Evolutionary conservation across 2,797 vertebrate genomes (phyloP).

Genomic region (Muscicapa comitata): DNA sequence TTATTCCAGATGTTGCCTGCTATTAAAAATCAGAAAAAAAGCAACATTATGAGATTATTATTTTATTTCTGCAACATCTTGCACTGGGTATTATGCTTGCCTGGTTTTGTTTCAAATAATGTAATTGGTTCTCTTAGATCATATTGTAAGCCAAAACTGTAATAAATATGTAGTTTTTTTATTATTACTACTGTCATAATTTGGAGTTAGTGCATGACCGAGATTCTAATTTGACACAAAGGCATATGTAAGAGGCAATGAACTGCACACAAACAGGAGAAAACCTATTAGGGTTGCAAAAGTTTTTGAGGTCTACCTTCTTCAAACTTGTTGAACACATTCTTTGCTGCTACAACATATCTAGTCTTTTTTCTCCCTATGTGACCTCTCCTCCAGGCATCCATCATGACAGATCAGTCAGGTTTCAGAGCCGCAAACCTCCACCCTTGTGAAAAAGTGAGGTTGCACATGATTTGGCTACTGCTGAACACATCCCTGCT

Average conservation of each 20-base stretch:
- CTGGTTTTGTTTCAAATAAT: not conserved
- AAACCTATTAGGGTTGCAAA: not conserved
- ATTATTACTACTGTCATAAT: not conserved
- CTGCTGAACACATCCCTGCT: not conserved
- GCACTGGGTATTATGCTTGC: not conserved
- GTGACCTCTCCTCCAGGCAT: not conserved
- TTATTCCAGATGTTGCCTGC: conserved; percentile 69
- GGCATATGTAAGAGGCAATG: not conserved
- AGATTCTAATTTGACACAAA: not conserved
- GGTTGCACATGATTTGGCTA: not conserved
- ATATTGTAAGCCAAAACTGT: not conserved
- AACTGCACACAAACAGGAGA: not conserved
- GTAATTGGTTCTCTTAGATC: not conserved
- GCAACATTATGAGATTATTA: conserved; percentile 3
- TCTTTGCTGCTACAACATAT: not conserved
- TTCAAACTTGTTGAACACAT: not conserved
- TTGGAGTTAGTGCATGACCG: not conserved
- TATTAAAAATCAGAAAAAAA: conserved; percentile 29
- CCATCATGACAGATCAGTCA: not conserved
- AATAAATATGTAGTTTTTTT: not conserved
- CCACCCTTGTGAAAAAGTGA: not conserved
- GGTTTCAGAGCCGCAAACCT: not conserved
- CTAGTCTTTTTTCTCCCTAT: not conserved
- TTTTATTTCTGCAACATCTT: not conserved
- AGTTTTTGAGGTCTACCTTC: not conserved